Base-by-base conservation (phyloP, 2,888 invertebrate genomes). In the Drosophila emarginata region DNA sequence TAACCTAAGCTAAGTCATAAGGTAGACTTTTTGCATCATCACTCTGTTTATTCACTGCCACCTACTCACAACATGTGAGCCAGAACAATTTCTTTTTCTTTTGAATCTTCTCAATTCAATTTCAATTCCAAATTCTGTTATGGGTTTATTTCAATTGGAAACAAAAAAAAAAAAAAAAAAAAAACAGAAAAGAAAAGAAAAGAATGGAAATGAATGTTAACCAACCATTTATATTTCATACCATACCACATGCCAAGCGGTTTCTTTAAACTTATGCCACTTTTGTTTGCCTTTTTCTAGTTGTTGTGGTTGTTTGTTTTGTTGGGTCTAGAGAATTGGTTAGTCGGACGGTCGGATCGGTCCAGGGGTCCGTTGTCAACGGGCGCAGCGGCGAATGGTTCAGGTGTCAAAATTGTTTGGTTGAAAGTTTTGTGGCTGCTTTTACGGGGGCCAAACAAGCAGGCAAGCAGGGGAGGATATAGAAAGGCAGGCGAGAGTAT, bases 381-480 rank as follows among this genome's bases (percentile, higher is more conserved):
- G 79, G 77, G 71, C 81, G 79, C 81, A 69, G 79, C 81, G 71
- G 81, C 66, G 73, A 84, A 77, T 74, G 82, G 87, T 87, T 75
- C 71, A 82, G 87, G 82, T 82, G 82, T 87, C 85, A 85, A 87
- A 82, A 85, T 75, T 81, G 76, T 67, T 74, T 77, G 72, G 85
- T 69, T 67, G 67, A 77, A 81, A 87, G 76, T 79, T 45, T 85
- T 82, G 87, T 68, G 87, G 82, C 77, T 82, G 72, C 77, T 77
- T 80, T 81, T 80, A 80, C 70, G 76, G 76, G 71, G 77, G 77
- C 26, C 26, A 26, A 26, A 4, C 26, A 26, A 26, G 26, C 26
- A 74, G 75, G 81, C 75, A 21, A 12, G 23, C 23, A 59, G 14
- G 53, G 23, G 1, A 23, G 40, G 40, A 40, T 14, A 7, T 4